Evolutionary conservation across 1,140 invertebrate genomes (phyloP).

Genomic region (Bombus waltoni): DNA sequence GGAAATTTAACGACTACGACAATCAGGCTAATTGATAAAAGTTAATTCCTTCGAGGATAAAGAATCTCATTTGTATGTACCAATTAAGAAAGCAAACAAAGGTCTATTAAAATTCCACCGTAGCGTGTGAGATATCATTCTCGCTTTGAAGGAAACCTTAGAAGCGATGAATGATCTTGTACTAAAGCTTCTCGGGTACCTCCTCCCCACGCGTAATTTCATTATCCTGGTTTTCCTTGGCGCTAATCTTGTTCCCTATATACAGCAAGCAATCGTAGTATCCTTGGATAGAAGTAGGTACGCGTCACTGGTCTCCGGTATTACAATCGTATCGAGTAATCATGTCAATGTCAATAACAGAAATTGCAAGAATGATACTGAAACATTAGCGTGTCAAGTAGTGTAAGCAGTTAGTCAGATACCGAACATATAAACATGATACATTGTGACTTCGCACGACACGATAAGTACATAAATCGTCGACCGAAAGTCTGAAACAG

Average conservation of each 20-base stretch:
- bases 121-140: too few relatives aligned
- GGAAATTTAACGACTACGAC: too few relatives aligned
- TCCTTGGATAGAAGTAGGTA: slow-evolving; percentile 40
- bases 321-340: slow-evolving; percentile 42
- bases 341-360: slow-evolving; percentile 62
- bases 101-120: not conserved
- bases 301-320: slow-evolving; percentile 26
- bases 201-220: slow-evolving; percentile 43
- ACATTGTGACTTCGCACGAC: not conserved
- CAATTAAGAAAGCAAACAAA: not conserved
- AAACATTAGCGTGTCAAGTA: not conserved
- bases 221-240: slow-evolving; percentile 65
- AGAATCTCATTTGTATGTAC: not conserved
- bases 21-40: not conserved
- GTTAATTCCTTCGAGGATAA: not conserved
- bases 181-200: not conserved
- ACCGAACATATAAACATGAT: not conserved
- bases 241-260: slow-evolving; percentile 53
- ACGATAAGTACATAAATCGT: not conserved
- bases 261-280: slow-evolving; percentile 41
- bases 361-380: not conserved
- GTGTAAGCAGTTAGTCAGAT: not conserved
- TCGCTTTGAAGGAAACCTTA: not conserved
- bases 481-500: not conserved
- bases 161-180: not conserved